Percentiles rank a stretch among this genome's conserved stretches.
Conservation (phyloP, 2,888 invertebrate genomes). For the Ectemnius cavifrons region DNA sequence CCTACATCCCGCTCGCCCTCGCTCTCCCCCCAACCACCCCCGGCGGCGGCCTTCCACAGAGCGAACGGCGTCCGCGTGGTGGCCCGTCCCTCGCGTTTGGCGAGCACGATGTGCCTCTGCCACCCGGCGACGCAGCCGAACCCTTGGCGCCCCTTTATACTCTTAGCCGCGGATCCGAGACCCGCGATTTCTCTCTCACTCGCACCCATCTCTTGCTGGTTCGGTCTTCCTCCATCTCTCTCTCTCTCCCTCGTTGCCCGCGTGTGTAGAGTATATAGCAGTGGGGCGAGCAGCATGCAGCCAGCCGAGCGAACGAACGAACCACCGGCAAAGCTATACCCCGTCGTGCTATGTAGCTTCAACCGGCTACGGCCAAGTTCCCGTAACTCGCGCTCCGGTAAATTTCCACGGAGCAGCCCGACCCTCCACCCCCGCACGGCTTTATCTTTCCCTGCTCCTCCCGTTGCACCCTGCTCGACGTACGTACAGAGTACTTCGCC, state of each 20-base stretch:
- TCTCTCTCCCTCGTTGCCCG: neutral
- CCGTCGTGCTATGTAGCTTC: constrained; percentile 47
- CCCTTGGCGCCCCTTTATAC: constrained; percentile 72
- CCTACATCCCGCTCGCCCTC: too few species aligned
- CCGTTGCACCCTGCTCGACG: neutral
- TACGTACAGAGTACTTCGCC: neutral
- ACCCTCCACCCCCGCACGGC: neutral
- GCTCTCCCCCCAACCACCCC: too few species aligned
- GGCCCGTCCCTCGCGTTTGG: constrained; percentile 40
- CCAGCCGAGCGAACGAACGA: constrained; percentile 34
- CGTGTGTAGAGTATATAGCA: constrained; percentile 27
- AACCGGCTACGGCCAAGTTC: constrained; percentile 69
- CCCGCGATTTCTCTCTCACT: constrained; percentile 36
- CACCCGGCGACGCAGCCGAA: constrained; percentile 64
- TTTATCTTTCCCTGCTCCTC: constrained; percentile 10
- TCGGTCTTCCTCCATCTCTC: too few species aligned
- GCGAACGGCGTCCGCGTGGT: neutral
- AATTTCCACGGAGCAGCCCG: constrained; percentile 67
- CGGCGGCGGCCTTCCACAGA: too few species aligned
- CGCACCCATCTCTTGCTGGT: too few species aligned
- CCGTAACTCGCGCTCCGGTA: constrained; percentile 74
- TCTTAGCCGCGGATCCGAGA: constrained; percentile 69
- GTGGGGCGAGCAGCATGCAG: constrained; percentile 34
- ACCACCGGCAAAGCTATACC: constrained; percentile 16
- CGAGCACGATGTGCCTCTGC: constrained; percentile 59